Percentiles rank a stretch among this genome's conserved stretches.
phyloP scores from a whole-genome alignment of 37 sponge, comb jelly and placozoan genomes.

The Oscarella lobularis region DNA sequence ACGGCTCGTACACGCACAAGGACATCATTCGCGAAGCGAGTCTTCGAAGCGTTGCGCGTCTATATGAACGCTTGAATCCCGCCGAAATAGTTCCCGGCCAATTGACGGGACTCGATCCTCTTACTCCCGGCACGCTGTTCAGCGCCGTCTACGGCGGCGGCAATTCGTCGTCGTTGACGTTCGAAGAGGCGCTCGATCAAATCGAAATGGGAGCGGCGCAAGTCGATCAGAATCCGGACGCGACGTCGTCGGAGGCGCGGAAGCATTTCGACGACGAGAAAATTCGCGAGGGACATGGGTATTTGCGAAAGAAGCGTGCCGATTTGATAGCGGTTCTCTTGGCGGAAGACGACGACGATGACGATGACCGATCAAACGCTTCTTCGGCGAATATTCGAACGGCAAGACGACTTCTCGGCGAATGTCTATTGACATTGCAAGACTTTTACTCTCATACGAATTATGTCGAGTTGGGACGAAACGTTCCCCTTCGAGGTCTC shows the following conservation, averaged over 20 bases:
- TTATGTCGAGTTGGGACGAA: not conserved
- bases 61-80: not conserved
- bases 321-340: not conserved
- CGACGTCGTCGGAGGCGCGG: not conserved
- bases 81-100: not conserved
- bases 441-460: not conserved
- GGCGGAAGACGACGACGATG: not conserved
- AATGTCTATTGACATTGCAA: not conserved
- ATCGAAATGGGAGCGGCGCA: not conserved
- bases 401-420: not conserved
- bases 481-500: not conserved
- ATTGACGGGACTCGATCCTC: not conserved
- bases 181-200: not conserved
- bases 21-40: not conserved
- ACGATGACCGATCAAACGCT: too few relatives aligned
- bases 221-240: not conserved
- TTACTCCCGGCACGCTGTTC: not conserved
- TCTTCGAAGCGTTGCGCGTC: not conserved
- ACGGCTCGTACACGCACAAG: not conserved
- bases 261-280: not conserved
- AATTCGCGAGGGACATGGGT: not conserved
- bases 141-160: not conserved
- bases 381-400: too few relatives aligned
- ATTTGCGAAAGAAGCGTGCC: not conserved
- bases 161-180: not conserved